Base-by-base conservation (phyloP, 2,113 vertebrate species). In the Bagarius yarrelli region DNA sequence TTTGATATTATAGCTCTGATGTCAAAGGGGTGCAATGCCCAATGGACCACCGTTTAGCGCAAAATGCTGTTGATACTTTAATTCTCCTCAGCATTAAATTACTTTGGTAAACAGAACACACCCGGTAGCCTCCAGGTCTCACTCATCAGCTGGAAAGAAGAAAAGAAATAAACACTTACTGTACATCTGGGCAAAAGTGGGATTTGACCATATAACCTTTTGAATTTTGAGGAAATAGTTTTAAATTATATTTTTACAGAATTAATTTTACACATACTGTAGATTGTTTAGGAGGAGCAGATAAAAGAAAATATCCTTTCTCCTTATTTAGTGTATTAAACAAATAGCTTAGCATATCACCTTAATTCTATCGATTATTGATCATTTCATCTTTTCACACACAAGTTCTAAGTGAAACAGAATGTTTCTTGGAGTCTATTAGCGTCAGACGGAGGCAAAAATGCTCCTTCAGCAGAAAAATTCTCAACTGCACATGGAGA, bases 401-500 rank as follows among this genome's bases (percentile, higher is more conserved):
- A 75, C 56, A 70, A 60, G 19, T 73, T 71, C 69, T 27, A 52
- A 18, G 15, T 71, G 80, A 44, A 70, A 61, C 59, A 44, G 36
- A 25, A 72, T 72, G 59, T 19, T 30, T 81, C 66, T 50, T 34
- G 53, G 34, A 74, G 18, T 50, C 15, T 15, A 16, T 76, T 71
- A 64, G 71, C 63, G 60, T 27, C 53, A 44, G 47, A 52, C 23
- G 32, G 25, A 50, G 61, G 18, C 18, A 23, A 60, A 52, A 82
- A 50, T 69, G 64, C 73, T 55, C 30, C 56, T 64, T 80, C 56
- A 36, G 32, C 77, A 60, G 47, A 79, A 78, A 47, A 80, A 55
- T 25, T 63, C 16, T 50, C 76, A 59, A 57, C 78, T 76, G 60
- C 61, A 76, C 64, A 59, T 75, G 70, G 81, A 85, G 80, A 90